Base-by-base conservation (phyloP, 1,140 invertebrate species). In the Radopholus similis region DNA sequence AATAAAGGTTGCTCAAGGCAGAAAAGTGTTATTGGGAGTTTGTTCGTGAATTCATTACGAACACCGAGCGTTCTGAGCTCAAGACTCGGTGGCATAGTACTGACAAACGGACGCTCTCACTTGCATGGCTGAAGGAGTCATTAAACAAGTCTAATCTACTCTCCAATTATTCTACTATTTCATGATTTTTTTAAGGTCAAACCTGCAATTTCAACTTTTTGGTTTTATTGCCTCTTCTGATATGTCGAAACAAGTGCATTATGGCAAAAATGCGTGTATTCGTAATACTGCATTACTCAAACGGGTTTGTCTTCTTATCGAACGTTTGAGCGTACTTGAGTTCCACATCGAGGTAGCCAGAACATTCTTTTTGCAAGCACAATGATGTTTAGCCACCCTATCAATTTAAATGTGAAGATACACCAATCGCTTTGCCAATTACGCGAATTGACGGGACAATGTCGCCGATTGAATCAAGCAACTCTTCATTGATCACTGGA, bases 261-360 rank as follows among this genome's bases (percentile, higher is more conserved):
- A 68, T 44, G 37, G 35, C 11, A 47, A 44, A 28, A 70, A 68
- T 21, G 68, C 73, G 11, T 74, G 73, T 56, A 54, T 74, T 2
- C 60, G 62, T 5, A 70, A 74, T 37, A 32, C 11, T 8, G 54
- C 56, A 40, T 15, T 74, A 11, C 51, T 74, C 30, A 63, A 75
- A 30, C 57, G 67, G 13, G 55, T 74, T 28, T 60, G 63, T 11
- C 23, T 58, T 18, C 28, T 53, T n/a, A 32, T 74, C 13, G 73
- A 75, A 3, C 21, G 44, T 9, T 55, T 74, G n/a, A 26, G 40
- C 21, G n/a, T 40, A 8, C 66, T 74, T 5, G 64, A 74, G 21
- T 74, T 74, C 59, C 47, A 70, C 35, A 76, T 74, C 38, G 74
- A 74, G 44, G 73, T 74, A n/a, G n/a, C n/a, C n/a, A n/a, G n/a